phyloP scores from a whole-genome alignment of 2,113 vertebrate species.

The Dascyllus trimaculatus region DNA sequence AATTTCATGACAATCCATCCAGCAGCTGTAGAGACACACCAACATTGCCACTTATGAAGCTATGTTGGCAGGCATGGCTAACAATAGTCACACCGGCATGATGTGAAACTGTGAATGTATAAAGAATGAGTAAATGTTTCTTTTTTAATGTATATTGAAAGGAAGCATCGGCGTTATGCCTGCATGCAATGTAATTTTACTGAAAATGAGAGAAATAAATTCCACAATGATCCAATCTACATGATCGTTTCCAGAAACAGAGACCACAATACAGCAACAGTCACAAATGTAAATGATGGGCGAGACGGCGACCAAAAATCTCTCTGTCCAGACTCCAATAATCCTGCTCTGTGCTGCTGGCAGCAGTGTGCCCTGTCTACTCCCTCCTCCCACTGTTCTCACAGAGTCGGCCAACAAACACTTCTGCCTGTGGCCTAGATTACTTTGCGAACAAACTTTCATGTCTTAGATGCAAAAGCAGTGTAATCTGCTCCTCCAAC shows the following conservation, averaged over 20 bases:
- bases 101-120: not conserved
- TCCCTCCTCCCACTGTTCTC: conserved; percentile 62
- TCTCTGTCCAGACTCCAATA: conserved; percentile 61
- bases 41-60: not conserved
- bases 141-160: conserved; percentile 1
- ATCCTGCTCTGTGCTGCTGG: conserved; percentile 56
- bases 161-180: not conserved
- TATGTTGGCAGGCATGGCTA: not conserved
- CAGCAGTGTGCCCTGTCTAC: conserved; percentile 50
- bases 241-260: conserved; percentile 14
- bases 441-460: conserved; percentile 63
- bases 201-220: not conserved
- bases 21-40: not conserved
- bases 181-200: not conserved
- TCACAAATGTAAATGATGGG: conserved; percentile 52
- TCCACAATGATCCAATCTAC: not conserved
- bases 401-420: conserved; percentile 56
- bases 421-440: conserved; percentile 68
- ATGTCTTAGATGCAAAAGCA: conserved; percentile 45
- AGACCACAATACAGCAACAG: conserved; percentile 28
- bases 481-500: conserved; percentile 47
- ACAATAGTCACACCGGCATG: not conserved
- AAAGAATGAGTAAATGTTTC: not conserved
- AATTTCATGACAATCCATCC: not conserved
- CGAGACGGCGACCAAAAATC: conserved; percentile 44